Conservation (phyloP, 64 coral and sea anemone species). For the Acropora tenuis region DNA sequence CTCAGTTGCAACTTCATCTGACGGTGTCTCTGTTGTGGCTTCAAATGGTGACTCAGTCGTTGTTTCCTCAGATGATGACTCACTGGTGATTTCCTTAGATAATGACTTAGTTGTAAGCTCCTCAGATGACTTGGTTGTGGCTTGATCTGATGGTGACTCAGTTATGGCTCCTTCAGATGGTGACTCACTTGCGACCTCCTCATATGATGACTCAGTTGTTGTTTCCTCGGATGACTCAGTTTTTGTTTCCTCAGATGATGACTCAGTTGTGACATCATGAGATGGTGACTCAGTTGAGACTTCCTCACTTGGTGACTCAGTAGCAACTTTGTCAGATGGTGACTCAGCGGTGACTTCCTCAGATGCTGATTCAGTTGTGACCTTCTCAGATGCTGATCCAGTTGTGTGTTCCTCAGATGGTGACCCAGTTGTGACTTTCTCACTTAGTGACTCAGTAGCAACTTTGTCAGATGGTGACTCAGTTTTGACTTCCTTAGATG, state of each 20-base stretch:
- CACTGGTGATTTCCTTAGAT: not conserved
- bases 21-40: not conserved
- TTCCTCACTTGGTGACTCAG: not conserved
- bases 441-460: not conserved
- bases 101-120: not conserved
- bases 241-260: not conserved
- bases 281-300: not conserved
- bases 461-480: not conserved
- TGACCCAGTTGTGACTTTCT: not conserved
- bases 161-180: not conserved
- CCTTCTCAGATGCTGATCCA: not conserved
- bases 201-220: not conserved
- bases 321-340: not conserved
- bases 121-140: not conserved
- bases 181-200: not conserved
- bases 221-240: conserved; percentile 1
- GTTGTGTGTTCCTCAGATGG: not conserved
- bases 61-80: not conserved
- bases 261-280: not conserved
- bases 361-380: not conserved
- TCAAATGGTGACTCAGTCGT: conserved; percentile 1
- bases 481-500: not conserved
- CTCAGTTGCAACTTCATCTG: not conserved
- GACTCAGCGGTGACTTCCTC: not conserved
- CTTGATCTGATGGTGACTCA: not conserved